These are phyloP conservation scores for Druon quercuslanigerum DNA, from an alignment of 1,140 invertebrate species.

Conservation along the genomic window DNA sequence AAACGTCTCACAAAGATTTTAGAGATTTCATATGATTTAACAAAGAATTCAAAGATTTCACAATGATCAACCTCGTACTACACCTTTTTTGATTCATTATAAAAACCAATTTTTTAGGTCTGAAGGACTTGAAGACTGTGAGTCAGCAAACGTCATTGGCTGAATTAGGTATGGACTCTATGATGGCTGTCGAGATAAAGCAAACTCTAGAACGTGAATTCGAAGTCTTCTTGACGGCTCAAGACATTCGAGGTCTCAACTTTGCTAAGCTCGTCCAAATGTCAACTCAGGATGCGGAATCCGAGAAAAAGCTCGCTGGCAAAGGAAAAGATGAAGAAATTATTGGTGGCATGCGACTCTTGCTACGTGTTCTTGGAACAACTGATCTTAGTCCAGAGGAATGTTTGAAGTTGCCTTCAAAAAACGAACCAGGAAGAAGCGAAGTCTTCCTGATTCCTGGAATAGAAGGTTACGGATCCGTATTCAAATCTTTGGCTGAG, in stretches of 20 bases:
- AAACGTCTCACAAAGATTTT: too few relatives aligned
- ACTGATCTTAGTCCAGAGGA: conserved; percentile 51
- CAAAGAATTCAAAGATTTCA: not conserved
- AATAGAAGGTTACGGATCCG: conserved; percentile 78
- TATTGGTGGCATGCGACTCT: conserved; percentile 62
- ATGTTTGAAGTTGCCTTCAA: conserved; percentile 62
- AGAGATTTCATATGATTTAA: too few relatives aligned
- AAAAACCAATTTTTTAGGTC: conserved; percentile 51
- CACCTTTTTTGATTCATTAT: not conserved
- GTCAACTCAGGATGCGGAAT: conserved; percentile 52
- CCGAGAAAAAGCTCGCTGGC: conserved; percentile 42
- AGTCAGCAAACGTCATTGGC: conserved; percentile 80
- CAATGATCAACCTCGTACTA: not conserved
- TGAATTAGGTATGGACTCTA: conserved; percentile 88
- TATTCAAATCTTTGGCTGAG: conserved; percentile 74
- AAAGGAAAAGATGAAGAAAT: conserved; percentile 27
- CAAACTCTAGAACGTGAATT: conserved; percentile 85
- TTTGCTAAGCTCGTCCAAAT: conserved; percentile 77
- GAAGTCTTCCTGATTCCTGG: conserved; percentile 82
- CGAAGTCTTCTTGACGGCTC: conserved; percentile 81
- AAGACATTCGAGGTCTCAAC: conserved; percentile 81
- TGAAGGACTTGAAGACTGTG: conserved; percentile 77
- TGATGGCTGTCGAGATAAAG: conserved; percentile 89
- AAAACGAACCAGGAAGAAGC: conserved; percentile 52
- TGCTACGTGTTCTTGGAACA: conserved; percentile 61